phyloP scores from a whole-genome alignment of 2,888 invertebrate genomes.

The Cremastobaeus sp. region DNA sequence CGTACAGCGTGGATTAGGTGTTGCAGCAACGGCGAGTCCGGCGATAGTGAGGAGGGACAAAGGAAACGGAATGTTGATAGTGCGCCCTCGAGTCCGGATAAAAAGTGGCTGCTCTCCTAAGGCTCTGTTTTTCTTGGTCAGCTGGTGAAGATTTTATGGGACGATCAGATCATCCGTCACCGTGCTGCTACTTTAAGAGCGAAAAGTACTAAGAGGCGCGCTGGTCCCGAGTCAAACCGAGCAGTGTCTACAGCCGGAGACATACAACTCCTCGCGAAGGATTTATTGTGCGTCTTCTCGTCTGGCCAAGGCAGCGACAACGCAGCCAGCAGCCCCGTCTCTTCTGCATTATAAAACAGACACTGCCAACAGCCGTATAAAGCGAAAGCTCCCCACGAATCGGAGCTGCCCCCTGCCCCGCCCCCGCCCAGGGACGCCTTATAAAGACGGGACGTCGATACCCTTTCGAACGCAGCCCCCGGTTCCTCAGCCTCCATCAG shows the following conservation, averaged over 20 bases:
- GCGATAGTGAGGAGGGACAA: not conserved
- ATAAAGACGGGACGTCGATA: conserved; percentile 61
- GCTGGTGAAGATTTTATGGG: conserved; percentile 58
- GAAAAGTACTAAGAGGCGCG: conserved; percentile 51
- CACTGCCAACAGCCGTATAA: conserved; percentile 69
- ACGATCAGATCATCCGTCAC: conserved; percentile 67
- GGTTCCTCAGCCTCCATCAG: conserved; percentile 31
- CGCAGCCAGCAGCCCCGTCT: conserved; percentile 60
- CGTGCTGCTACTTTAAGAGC: conserved; percentile 62
- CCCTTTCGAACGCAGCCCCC: conserved; percentile 41
- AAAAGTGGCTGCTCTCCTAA: conserved; percentile 16
- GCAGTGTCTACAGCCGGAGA: conserved; percentile 69
- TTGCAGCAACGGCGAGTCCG: not conserved
- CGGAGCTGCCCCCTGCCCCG: conserved; percentile 24
- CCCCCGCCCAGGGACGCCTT: conserved; percentile 54
- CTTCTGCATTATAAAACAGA: conserved; percentile 76
- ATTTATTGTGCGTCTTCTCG: conserved; percentile 74
- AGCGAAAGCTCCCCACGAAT: conserved; percentile 61
- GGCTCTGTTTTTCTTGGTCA: conserved; percentile 35
- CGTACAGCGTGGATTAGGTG: conserved; percentile 3
- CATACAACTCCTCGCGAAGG: conserved; percentile 73
- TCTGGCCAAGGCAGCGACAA: conserved; percentile 61
- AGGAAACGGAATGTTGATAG: conserved; percentile 27
- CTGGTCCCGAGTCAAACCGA: conserved; percentile 38
- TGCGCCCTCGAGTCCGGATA: not conserved